Conservation (phyloP, 2,797 vertebrate species). For the Alcedo atthis region DNA sequence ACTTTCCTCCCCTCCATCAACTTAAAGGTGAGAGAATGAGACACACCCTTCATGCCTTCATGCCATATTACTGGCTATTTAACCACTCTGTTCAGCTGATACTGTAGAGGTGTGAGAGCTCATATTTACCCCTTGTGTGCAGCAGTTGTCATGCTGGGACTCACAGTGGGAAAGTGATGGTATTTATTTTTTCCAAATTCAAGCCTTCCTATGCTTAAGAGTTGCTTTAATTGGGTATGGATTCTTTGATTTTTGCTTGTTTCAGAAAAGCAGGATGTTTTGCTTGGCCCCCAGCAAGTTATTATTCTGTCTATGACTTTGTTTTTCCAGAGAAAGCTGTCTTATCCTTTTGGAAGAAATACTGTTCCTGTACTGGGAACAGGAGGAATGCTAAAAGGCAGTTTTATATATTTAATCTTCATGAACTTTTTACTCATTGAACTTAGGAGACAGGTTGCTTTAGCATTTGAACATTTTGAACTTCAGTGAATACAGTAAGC, state of each 20-base stretch:
- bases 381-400: neutral
- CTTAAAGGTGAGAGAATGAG: neutral
- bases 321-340: neutral
- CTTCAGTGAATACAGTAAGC: neutral
- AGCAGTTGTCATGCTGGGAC: neutral
- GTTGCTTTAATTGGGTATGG: neutral
- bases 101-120: neutral
- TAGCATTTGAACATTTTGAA: neutral
- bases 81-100: neutral
- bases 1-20: neutral
- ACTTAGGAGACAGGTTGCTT: neutral
- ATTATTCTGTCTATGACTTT: neutral
- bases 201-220: neutral
- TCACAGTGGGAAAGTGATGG: neutral
- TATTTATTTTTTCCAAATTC: neutral
- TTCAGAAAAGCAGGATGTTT: neutral
- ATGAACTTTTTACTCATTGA: neutral
- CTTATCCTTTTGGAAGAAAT: neutral
- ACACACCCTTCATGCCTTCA: neutral
- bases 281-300: neutral
- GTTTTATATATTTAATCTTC: neutral
- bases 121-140: accelerated
- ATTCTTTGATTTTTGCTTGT: neutral
- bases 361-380: neutral
- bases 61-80: neutral